Evolutionary conservation across 2,797 vertebrate species (phyloP), one percentile per base, ranked within the genome.

Genomic region (Streptopelia turtur): DNA sequence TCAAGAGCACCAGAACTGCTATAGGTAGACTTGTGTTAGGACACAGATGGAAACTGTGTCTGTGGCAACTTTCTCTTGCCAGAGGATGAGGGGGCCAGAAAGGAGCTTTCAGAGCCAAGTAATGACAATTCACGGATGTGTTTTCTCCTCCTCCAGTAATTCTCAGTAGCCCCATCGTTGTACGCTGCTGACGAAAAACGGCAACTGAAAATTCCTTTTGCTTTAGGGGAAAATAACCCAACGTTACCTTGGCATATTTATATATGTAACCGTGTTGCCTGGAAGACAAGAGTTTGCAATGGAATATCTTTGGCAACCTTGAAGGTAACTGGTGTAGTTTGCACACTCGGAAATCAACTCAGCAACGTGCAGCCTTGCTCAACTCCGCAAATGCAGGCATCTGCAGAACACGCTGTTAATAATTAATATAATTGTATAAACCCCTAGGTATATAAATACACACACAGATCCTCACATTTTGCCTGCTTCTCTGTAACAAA

Each of bases 351-450:
- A 86, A 95, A 87, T 43, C 59, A 90, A 65, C 72, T 80, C 87
- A 89, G 55, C 50, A 69, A 39, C 13, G 1, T 2, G 43, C 60
- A 80, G 35, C 71, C 75, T 83, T 45, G 3, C 69, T 84, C 41
- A 74, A 79, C 50, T 84, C 43, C 3, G 7, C 81, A 91, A 55
- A 86, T 69, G 72, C 31, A 9, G 37, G 63, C 88, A 78, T 85
- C 91, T 92, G 89, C 88, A 90, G 88, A 85, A 71, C 71, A 59
- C 0, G 1, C 75, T 83, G 61, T 89, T 89, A 95, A 96, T 93
- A 94, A 95, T 95, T 87, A 95, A 96, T 90, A 66, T 31, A 69
- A 92, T 33, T 69, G 69, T 81, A 89, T 83, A 94, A 87, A 52
- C 37, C 64, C 41, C 60, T 71, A 52, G 64, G 77, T 92, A 83